Conservation (phyloP, 2,113 vertebrate genomes). For the Alectura lathami region DNA sequence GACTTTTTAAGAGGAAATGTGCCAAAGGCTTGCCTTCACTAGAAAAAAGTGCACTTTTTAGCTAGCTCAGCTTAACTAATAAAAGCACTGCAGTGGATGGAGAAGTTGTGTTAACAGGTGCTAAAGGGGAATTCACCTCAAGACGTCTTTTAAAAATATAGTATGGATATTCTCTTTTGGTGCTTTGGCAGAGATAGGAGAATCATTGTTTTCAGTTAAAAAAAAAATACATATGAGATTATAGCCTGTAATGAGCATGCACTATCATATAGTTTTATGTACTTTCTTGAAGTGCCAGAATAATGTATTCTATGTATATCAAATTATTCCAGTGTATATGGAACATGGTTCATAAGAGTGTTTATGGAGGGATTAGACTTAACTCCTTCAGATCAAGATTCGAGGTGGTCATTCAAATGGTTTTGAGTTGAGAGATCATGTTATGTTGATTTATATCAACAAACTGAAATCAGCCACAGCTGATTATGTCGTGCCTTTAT, state of each 20-base stretch:
- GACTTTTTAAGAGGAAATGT: neutral
- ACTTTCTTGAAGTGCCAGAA: neutral
- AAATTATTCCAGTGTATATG: neutral
- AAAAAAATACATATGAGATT: neutral
- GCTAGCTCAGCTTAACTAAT: neutral
- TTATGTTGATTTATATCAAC: too few species aligned
- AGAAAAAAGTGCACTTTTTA: neutral
- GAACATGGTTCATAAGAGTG: neutral
- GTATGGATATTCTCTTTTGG: neutral
- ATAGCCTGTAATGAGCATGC: neutral
- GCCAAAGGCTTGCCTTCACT: neutral
- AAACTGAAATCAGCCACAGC: neutral
- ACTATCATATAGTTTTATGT: neutral
- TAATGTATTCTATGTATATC: neutral
- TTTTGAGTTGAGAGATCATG: neutral
- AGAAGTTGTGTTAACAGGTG: neutral
- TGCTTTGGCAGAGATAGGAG: neutral
- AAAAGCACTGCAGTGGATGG: neutral
- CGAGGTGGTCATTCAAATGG: neutral
- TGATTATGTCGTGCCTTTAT: neutral
- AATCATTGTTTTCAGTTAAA: neutral
- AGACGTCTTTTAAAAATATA: neutral
- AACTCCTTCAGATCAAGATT: neutral
- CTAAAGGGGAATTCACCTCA: neutral
- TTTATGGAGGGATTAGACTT: neutral